Evolutionary conservation across 2,888 invertebrate species (phyloP), one percentile per base, ranked within the genome.

Genomic region (Parnassius glacialis): DNA sequence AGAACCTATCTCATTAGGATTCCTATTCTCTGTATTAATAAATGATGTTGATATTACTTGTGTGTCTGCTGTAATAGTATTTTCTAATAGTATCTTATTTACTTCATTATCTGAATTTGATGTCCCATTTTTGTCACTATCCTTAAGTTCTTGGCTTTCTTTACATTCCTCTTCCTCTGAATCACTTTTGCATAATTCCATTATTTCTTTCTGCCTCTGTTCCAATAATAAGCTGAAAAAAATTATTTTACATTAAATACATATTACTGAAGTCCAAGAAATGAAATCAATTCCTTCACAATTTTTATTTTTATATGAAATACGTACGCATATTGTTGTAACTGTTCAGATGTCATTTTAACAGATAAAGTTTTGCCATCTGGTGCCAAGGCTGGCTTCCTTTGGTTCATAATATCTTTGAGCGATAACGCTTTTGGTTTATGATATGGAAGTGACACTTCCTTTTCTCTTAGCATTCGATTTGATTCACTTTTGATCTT

Each of bases 401-500:
- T 78, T 68, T 89, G 81, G 59, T 78, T 86, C 70, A 97, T 92
- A 73, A 98, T 97, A 74, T 97, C 97, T 77, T 95, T 94, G 0
- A 98, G 85, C 0, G 95, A 94, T 60, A 95, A 92, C 48, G 95
- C 94, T 75, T 95, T 96, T 1, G 98, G 97, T 75, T 94, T 94
- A 79, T 98, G 97, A 80, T 98, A 98, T 0, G 98, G 98, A 47
- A 98, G 85, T 50, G 94, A 94, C 10, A 97, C 92, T 64, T 93
- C 88, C 16, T 94, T 94, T 79, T 97, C 96, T 69, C 98, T 92
- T 10, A 96, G 79, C 87, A 96, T 92, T 61, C 97, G 92, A 81
- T 97, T 97, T 0, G 96, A 95, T 83, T 97, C 97, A 80, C 97
- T 96, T 75, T 95, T 94, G 66, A 97, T 96, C 73, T 95, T 93